Base-by-base conservation (phyloP, 2,797 vertebrate species). In the Argentina silus region DNA sequence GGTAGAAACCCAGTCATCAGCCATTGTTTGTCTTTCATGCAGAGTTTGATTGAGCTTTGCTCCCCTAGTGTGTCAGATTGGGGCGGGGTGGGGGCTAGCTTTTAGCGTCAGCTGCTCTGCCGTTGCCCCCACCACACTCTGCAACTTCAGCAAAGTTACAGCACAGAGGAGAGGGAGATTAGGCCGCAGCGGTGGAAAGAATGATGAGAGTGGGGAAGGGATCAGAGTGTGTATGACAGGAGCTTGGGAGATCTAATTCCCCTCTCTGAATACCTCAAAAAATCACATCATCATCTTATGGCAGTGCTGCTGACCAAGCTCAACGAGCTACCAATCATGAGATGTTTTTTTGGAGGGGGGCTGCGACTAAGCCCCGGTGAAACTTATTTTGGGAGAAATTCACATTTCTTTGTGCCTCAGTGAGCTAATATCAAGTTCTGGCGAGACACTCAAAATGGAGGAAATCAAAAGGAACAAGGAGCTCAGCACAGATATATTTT, bases 251-350 rank as follows among this genome's bases (percentile, higher is more conserved):
- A 73, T 81, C 67, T 72, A 70, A 82, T 72, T 83, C 64, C 66
- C 55, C 27, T 68, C 73, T 69, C 76, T 76, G 81, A 83, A 81
- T 62, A 82, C 65, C 51, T 23, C 14, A 44, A 53, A 77, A 72
- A 76, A 86, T 62, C 50, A n/a, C 71, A 78, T 48, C 9, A 69
- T 81, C 69, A 56, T 83, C 67, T 69, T 50, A 48, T 36, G 63
- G n/a, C 17, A 64, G 66, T 76, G 48, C 76, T 65, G 69, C 47
- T 67, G 74, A 65, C 78, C 53, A 64, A 59, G 78, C 76, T 70
- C 70, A 78, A 12, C 23, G 43, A 55, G 63, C 4, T 51, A 68
- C 66, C 17, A 61, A 72, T 79, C 79, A 68, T 6, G 27, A 66
- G 48, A 48, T n/a, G 14, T 10, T 23, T 47, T 60, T 27, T 48